Evolutionary conservation across 2,888 invertebrate genomes (phyloP), one percentile per base, ranked within the genome.

Genomic region (Fragum whitleyi): DNA sequence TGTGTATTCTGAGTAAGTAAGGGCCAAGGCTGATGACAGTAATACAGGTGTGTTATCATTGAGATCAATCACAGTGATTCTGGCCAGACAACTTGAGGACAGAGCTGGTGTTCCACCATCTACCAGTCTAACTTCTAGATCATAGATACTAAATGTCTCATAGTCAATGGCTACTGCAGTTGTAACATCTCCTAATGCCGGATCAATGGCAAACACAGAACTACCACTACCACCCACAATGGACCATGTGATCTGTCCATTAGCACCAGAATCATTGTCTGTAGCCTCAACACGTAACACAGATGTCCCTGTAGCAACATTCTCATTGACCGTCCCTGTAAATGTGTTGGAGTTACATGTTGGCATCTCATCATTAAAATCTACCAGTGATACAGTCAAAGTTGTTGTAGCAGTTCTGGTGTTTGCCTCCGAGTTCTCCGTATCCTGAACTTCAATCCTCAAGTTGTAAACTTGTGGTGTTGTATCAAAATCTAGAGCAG

Each of bases 11-110:
- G 65, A 16, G 2, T 90, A 53, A 7, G 74, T 79, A 16, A 89
- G 76, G 11, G 88, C 81, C 57, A 88, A 86, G 69, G 81, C 59
- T 7, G 70, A 42, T 0, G 85, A 87, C 9, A 67, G 67, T 69
- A 91, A 89, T 2, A 72, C 67, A 1, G 92, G 91, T 0, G 85
- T 68, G 55, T 90, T 91, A 74, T 92, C 92, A 74, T 92, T 92
- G 7, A 90, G 28, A 74, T 92, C 92, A 29, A 61, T 69, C 9
- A 91, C 77, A 5, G 78, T 81, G 7, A 91, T 83, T 26, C 78
- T 61, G 0, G 88, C 89, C 19, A 87, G 32, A 68, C 86, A 85
- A 26, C 80, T 80, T 6, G 90, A 81, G 2, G 89, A 87, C 23
- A 86, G 72, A 16, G 85, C 26, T 2, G 88, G 81, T 1, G 74